These are phyloP conservation scores for Microchrysa polita DNA, from an alignment of 2,888 invertebrate species.

Conservation along the genomic window DNA sequence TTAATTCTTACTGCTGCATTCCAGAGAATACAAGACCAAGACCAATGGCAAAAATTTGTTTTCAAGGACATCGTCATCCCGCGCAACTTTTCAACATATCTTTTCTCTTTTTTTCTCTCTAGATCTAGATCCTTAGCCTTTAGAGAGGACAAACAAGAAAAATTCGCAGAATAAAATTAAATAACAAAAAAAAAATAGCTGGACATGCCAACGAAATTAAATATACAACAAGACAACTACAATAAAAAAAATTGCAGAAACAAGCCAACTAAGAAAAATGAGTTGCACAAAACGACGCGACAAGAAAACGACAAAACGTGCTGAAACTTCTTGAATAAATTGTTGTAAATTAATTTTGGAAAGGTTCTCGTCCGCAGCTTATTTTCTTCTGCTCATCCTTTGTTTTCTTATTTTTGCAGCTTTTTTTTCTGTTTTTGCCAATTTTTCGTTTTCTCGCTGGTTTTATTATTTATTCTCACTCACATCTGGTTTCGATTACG, in stretches of 20 bases:
- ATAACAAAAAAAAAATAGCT: background rate
- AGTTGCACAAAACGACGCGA: constrained; percentile 18
- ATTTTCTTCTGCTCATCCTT: background rate
- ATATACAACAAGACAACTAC: background rate
- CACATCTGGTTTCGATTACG: background rate
- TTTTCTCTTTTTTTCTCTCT: too few relatives aligned
- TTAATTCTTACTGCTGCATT: background rate
- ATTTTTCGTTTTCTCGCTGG: background rate
- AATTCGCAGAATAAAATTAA: background rate
- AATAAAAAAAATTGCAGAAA: background rate
- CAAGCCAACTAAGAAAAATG: background rate
- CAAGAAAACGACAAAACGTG: constrained; percentile 25
- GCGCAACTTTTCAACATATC: background rate
- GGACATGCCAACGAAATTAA: too few relatives aligned
- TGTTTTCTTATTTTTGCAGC: too few relatives aligned
- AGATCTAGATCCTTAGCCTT: background rate
- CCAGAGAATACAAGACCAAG: background rate
- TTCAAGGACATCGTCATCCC: constrained; percentile 1
- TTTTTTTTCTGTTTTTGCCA: too few relatives aligned
- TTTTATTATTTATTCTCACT: background rate
- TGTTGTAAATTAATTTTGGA: constrained; percentile 36
- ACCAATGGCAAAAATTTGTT: background rate
- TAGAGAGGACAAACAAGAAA: background rate
- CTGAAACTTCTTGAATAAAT: constrained; percentile 35
- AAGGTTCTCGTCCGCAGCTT: constrained; percentile 20